A percentile compares a stretch with the other conserved stretches of the same genome.
Evolutionary conservation across 92 coral and sea anemone genomes (phyloP).

Genomic region (Parazoanthus darwini): DNA sequence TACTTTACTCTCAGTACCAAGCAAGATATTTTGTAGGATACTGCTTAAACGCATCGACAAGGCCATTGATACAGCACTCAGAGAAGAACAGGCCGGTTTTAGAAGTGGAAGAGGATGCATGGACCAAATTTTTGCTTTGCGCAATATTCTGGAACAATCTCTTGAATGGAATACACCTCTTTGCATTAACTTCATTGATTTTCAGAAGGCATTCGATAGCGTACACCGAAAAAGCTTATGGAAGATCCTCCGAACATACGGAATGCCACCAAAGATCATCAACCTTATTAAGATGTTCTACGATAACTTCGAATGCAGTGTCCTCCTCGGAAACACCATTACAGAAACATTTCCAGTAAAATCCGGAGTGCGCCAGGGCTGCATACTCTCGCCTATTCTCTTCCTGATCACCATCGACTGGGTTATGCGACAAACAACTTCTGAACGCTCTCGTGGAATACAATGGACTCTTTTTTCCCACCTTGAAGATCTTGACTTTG

Average conservation of each 20-base stretch:
- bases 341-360: slow-evolving; percentile 45
- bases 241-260: slow-evolving; percentile 40
- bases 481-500: slow-evolving; percentile 35
- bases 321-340: slow-evolving; percentile 35
- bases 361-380: slow-evolving; percentile 47
- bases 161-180: slow-evolving; percentile 28
- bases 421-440: slow-evolving; percentile 41
- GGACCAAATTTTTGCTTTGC: slow-evolving; percentile 34
- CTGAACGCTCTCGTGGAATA: slow-evolving; percentile 34
- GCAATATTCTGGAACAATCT: slow-evolving; percentile 35
- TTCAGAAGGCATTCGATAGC: background rate
- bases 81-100: too few relatives aligned
- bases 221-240: slow-evolving; percentile 12
- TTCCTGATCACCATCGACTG: slow-evolving; percentile 39
- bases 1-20: background rate
- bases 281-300: slow-evolving; percentile 33
- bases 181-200: background rate
- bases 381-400: slow-evolving; percentile 39
- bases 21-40: background rate
- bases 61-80: too few relatives aligned
- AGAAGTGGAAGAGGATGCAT: too few relatives aligned
- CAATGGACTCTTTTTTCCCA: slow-evolving; percentile 25
- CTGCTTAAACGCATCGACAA: too few relatives aligned
- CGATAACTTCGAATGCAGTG: slow-evolving; percentile 50
- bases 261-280: slow-evolving; percentile 49